Evolutionary conservation across 2,888 invertebrate species (phyloP), one percentile per base, ranked within the genome.

Genomic region (Dasysyrphus tricinctus): DNA sequence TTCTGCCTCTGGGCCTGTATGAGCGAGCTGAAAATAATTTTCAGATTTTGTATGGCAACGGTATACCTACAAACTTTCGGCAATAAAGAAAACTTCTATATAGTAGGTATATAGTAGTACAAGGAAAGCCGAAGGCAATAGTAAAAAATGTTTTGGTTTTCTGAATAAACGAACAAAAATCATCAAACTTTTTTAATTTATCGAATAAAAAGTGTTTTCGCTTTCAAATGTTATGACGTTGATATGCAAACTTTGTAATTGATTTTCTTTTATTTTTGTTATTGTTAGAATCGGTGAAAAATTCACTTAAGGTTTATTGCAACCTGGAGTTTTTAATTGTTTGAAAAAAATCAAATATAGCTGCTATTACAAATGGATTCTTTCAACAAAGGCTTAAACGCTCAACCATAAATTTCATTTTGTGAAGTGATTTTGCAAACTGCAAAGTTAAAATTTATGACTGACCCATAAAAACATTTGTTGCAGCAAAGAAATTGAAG

Each of bases 111-210:
- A 12, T 14, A 67, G n/a, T 44, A 61, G 57, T 67, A 77, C 47
- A 67, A 73, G 51, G 56, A 76, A 67, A 72, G 42, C 56, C 74
- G 51, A 42, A 6, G 7, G 39, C 4, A 24, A 63, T 73, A 80
- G 73, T 49, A 73, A 81, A 85, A 85, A 74, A 70, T 74, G 51
- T 73, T 80, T 85, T 61, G 85, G 59, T 80, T 80, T 85, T 72
- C 56, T 77, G 61, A 49, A 69, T 73, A 73, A 69, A 67, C 6
- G 67, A 51, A 67, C 29, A 72, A 67, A 76, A 63, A 80, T 29
- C 6, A 75, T 65, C 76, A 73, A 85, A 85, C 81, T 85, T 85
- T 85, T 85, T 85, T 85, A 85, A 85, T 85, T 85, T 85, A 69
- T 81, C 77, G 81, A 81, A 73, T 69, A 42, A 77, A 85, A 73